Evolutionary conservation across 1,140 invertebrate genomes (phyloP).

Genomic region (Calephelis nemesis): DNA sequence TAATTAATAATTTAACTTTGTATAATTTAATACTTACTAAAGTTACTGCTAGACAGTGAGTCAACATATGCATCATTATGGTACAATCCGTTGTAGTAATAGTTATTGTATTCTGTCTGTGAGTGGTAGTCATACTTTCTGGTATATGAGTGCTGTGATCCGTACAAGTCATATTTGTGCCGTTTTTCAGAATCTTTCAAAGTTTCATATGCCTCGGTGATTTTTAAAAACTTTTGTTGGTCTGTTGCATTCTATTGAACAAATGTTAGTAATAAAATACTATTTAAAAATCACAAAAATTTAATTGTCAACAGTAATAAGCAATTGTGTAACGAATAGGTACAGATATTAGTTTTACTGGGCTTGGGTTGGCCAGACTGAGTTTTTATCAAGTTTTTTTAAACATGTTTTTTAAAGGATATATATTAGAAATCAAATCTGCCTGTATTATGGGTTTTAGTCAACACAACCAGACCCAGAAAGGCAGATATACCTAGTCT

Average conservation of each 20-base stretch:
- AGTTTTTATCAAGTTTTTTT: too few species aligned
- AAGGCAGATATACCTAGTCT: too few species aligned
- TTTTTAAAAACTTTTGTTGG: slow-evolving; percentile 87
- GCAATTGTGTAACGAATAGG: too few species aligned
- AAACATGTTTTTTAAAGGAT: too few species aligned
- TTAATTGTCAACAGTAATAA: too few species aligned
- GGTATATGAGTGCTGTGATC: slow-evolving; percentile 83
- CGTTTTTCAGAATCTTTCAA: slow-evolving; percentile 89
- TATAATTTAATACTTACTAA: slow-evolving; percentile 81
- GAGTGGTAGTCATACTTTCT: slow-evolving; percentile 81
- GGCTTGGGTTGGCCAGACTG: too few species aligned
- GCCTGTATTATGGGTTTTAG: too few species aligned
- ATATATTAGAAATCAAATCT: too few species aligned
- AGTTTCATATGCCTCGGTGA: slow-evolving; percentile 91
- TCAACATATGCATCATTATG: slow-evolving; percentile 91
- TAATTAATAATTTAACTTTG: neutral
- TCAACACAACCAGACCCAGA: too few species aligned
- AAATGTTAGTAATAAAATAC: neutral
- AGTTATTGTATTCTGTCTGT: slow-evolving; percentile 91
- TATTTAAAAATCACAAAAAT: too few species aligned
- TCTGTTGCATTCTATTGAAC: slow-evolving; percentile 81
- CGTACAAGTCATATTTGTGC: slow-evolving; percentile 89
- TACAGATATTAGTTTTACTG: too few species aligned
- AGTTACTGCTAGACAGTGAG: slow-evolving; percentile 86
- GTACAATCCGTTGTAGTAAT: slow-evolving; percentile 93